phyloP scores from a whole-genome alignment of 2,888 invertebrate genomes.

The Dryadula phaetusa region DNA sequence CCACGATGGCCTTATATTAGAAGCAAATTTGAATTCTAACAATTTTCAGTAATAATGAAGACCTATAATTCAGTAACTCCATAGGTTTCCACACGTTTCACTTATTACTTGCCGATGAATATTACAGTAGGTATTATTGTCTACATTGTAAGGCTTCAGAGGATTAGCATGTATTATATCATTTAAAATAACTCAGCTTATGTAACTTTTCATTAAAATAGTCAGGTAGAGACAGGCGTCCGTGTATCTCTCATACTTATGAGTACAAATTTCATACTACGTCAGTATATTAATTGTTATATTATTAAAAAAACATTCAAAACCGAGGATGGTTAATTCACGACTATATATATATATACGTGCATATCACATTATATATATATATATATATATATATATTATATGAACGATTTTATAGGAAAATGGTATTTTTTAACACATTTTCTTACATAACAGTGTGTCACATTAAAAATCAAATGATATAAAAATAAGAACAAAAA shows the following conservation, averaged over 20 bases:
- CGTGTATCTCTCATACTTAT: neutral
- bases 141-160: conserved; percentile 6
- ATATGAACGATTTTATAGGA: no score
- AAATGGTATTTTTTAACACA: no score
- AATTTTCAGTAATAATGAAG: conserved; percentile 4
- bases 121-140: conserved; percentile 14
- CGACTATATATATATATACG: no score
- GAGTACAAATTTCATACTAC: no score
- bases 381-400: no score
- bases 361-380: no score
- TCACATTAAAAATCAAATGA: no score
- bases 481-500: no score
- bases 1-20: neutral
- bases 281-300: no score
- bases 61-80: conserved; percentile 12
- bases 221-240: neutral
- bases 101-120: neutral
- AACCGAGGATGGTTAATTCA: no score
- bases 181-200: conserved; percentile 2
- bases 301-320: no score
- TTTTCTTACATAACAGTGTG: no score
- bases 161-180: conserved; percentile 9
- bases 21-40: neutral
- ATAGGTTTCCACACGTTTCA: conserved; percentile 10
- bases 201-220: neutral